Conservation (phyloP, 2,113 vertebrate species). For the Platysternon megacephalum region DNA sequence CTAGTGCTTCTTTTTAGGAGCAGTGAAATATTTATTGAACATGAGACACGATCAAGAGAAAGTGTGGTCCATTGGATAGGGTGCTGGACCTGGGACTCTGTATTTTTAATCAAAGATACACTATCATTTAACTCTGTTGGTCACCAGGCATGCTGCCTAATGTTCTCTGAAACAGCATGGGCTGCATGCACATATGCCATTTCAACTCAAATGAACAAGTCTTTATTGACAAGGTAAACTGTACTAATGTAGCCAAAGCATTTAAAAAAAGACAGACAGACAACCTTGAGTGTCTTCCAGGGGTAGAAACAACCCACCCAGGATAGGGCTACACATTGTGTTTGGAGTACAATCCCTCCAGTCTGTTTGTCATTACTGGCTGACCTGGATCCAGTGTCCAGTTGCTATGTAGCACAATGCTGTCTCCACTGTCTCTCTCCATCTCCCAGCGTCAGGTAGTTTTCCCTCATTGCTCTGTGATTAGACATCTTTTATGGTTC, state of each 20-base stretch:
- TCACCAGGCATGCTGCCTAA: not conserved
- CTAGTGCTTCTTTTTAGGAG: not conserved
- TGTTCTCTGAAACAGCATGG: not conserved
- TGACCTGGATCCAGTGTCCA: not conserved
- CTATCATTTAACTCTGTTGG: not conserved
- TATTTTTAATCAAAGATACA: not conserved
- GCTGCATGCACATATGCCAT: not conserved
- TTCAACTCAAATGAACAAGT: rapidly evolving
- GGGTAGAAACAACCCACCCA: rapidly evolving
- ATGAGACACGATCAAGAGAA: not conserved
- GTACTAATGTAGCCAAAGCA: not conserved
- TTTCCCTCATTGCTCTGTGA: not conserved
- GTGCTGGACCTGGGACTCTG: not conserved
- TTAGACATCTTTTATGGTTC: not conserved
- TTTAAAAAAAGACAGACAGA: not conserved
- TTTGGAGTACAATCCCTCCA: rapidly evolving
- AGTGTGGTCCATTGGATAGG: not conserved
- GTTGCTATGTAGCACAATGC: not conserved
- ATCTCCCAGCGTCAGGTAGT: not conserved
- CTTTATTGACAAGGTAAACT: not conserved
- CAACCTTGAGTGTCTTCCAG: not conserved
- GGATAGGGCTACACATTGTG: rapidly evolving
- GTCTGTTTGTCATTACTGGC: not conserved
- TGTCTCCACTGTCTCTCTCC: not conserved
- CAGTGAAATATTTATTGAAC: not conserved